Evolutionary conservation across 2,113 vertebrate genomes (phyloP).

Genomic region (Thinocorus orbignyianus): DNA sequence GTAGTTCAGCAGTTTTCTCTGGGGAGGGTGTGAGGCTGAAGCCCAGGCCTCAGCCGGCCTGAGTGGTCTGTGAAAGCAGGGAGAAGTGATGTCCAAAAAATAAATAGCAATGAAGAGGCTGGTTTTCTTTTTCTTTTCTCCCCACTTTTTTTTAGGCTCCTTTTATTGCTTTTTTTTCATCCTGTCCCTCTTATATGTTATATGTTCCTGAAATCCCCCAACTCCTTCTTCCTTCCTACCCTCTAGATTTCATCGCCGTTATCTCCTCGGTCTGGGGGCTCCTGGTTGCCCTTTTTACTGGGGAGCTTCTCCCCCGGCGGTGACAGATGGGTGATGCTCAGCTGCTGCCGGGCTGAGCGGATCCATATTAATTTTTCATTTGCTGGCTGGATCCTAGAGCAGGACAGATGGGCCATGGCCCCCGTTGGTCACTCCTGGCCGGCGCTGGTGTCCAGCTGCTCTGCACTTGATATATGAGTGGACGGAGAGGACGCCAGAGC

Average conservation of each 20-base stretch:
- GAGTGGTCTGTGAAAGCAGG: neutral
- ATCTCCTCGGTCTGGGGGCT: neutral
- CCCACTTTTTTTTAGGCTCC: neutral
- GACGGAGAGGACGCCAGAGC: neutral
- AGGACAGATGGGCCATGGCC: slow-evolving; percentile 74
- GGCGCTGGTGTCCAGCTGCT: slow-evolving; percentile 73
- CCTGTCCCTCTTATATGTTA: neutral
- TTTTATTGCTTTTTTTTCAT: neutral
- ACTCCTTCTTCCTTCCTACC: too few relatives aligned
- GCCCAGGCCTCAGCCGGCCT: neutral
- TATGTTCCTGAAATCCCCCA: too few relatives aligned
- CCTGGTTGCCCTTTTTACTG: neutral
- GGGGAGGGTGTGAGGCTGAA: neutral
- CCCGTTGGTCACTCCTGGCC: slow-evolving; percentile 39
- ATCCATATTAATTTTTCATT: slow-evolving; percentile 69
- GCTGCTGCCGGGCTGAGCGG: slow-evolving; percentile 67
- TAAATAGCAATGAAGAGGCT: neutral
- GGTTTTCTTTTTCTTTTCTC: neutral
- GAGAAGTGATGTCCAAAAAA: too few relatives aligned
- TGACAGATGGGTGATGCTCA: slow-evolving; percentile 79
- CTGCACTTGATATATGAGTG: slow-evolving; percentile 74
- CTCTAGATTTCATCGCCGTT: accelerated
- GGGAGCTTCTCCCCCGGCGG: neutral
- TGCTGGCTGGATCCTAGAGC: neutral
- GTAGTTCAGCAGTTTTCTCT: neutral